phyloP scores from a whole-genome alignment of 2,888 invertebrate genomes.

The Zaprionus obscuricornis region DNA sequence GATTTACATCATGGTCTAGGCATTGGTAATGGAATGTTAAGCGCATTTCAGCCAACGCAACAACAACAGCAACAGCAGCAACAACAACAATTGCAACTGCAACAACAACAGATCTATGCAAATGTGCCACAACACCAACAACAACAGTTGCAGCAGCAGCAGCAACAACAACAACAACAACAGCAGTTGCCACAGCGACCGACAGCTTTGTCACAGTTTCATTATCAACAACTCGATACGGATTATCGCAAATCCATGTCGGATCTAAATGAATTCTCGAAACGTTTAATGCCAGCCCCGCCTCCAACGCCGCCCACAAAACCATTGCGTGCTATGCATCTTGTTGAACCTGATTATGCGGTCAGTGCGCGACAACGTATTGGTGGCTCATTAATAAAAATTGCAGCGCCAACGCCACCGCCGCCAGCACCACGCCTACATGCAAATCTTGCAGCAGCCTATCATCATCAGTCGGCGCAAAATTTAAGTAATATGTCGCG shows the following conservation, averaged over 20 bases:
- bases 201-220: constrained; percentile 73
- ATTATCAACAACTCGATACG: constrained; percentile 82
- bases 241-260: constrained; percentile 86
- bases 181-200: constrained; percentile 61
- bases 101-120: constrained; percentile 63
- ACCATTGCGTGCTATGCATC: constrained; percentile 84
- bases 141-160: constrained; percentile 65
- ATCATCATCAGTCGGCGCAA: constrained; percentile 78
- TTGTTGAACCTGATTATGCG: constrained; percentile 60
- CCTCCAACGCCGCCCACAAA: constrained; percentile 85
- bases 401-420: constrained; percentile 61
- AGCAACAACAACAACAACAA: constrained; percentile 55
- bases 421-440: constrained; percentile 52
- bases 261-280: constrained; percentile 84
- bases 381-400: constrained; percentile 79
- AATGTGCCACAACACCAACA: constrained; percentile 70
- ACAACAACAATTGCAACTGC: constrained; percentile 41
- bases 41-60: constrained; percentile 50
- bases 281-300: constrained; percentile 63
- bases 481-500: constrained; percentile 86
- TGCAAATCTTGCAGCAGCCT: constrained; percentile 50
- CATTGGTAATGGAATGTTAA: constrained; percentile 64
- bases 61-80: constrained; percentile 48
- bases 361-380: constrained; percentile 59
- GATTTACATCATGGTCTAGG: constrained; percentile 84